These are phyloP conservation scores for Oligia strigilis DNA, from an alignment of 2,888 invertebrate genomes.

Conservation along the genomic window DNA sequence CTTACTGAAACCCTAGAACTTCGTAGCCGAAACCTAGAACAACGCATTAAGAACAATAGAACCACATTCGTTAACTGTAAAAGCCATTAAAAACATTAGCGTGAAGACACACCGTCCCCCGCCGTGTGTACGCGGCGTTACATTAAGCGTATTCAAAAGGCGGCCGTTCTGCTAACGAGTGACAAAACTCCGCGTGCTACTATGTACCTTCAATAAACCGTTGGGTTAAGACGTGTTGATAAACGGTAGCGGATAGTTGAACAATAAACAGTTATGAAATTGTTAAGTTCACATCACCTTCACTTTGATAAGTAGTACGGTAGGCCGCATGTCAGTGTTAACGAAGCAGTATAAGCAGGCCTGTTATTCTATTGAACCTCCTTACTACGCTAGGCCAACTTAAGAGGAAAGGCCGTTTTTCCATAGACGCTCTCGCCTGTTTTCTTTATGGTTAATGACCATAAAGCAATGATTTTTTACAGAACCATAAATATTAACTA, in stretches of 20 bases:
- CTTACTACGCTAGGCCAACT: background rate
- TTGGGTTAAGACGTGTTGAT: background rate
- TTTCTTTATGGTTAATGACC: too few species aligned
- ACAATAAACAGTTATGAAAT: background rate
- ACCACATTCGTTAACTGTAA: slow-evolving; percentile 29
- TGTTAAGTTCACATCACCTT: background rate
- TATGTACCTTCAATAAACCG: slow-evolving; percentile 70
- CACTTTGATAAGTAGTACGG: background rate
- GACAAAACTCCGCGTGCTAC: slow-evolving; percentile 69
- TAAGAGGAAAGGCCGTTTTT: too few species aligned
- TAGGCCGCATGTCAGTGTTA: background rate
- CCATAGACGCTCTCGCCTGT: too few species aligned
- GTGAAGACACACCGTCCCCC: slow-evolving; percentile 29
- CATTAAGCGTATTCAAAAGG: slow-evolving; percentile 66
- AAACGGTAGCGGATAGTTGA: slow-evolving; percentile 22
- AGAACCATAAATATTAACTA: too few species aligned
- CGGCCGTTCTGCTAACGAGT: slow-evolving; percentile 67
- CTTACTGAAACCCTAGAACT: background rate
- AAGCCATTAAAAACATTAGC: slow-evolving; percentile 45
- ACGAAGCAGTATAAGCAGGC: background rate
- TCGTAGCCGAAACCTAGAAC: slow-evolving; percentile 12
- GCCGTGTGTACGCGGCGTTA: slow-evolving; percentile 38
- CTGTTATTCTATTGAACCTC: background rate
- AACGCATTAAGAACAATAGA: slow-evolving; percentile 40
- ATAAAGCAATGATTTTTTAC: too few species aligned